Evolutionary conservation across 2,113 vertebrate species (phyloP).

Genomic region (Lycocorax pyrrhopterus): DNA sequence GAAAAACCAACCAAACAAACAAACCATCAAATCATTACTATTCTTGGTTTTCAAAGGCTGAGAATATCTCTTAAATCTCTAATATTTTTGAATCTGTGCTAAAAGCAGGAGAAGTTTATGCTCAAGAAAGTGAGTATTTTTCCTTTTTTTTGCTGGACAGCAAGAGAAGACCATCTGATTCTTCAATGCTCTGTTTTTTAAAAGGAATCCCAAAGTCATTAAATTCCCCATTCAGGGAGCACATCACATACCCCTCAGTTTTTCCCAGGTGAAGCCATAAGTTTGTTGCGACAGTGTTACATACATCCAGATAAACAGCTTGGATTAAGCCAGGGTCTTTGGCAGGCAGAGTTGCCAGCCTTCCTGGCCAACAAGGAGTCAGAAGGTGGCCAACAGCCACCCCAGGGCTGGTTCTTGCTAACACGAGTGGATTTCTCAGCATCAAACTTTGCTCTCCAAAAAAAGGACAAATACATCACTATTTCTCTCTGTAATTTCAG

Average conservation of each 20-base stretch:
- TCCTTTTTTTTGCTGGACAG: not conserved
- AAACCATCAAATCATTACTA: not conserved
- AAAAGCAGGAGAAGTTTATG: not conserved
- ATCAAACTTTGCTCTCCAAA: not conserved
- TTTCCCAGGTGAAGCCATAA: not conserved
- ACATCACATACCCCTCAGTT: not conserved
- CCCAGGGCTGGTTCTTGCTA: not conserved
- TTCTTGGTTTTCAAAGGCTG: not conserved
- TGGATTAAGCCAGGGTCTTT: not conserved
- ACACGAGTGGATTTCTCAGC: fast-evolving
- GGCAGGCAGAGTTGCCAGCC: not conserved
- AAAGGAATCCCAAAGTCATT: not conserved
- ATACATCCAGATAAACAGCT: not conserved
- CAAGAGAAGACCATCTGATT: not conserved
- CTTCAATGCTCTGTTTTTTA: not conserved
- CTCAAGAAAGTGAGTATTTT: not conserved
- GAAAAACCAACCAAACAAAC: not conserved
- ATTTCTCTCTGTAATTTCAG: not conserved
- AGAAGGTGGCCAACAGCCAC: not conserved
- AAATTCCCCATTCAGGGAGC: not conserved
- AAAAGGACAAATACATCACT: not conserved
- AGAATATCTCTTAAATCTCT: not conserved
- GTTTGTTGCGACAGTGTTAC: not conserved
- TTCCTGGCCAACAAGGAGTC: fast-evolving
- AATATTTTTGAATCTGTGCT: not conserved